Percentiles rank a stretch among this genome's conserved stretches.
Evolutionary conservation across 2,113 vertebrate genomes (phyloP).

Genomic region (Chaenocephalus aceratus): DNA sequence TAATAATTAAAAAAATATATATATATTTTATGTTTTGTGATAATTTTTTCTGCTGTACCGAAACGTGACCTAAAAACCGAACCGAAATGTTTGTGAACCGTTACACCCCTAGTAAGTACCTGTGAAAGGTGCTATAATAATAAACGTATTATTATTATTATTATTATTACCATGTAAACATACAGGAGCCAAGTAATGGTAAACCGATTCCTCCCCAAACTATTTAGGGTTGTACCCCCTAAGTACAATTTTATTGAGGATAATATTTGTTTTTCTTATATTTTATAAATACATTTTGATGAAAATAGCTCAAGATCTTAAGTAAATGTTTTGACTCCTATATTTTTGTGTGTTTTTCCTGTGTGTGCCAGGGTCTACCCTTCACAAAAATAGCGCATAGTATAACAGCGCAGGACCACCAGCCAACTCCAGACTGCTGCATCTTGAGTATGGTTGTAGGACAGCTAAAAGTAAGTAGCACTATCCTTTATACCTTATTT

Average conservation of each 20-base stretch:
- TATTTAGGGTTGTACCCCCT: background rate
- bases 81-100: too few species aligned
- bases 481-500: background rate
- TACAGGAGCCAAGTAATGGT: background rate
- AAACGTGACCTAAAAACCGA: too few species aligned
- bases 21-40: too few species aligned
- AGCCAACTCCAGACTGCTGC: conserved; percentile 97
- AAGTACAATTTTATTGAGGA: background rate
- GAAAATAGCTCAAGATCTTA: background rate
- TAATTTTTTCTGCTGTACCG: too few species aligned
- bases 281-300: background rate
- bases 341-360: conserved; percentile 1
- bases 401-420: conserved; percentile 99
- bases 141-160: background rate
- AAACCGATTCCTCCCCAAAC: background rate
- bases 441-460: conserved; percentile 99
- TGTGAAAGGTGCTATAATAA: too few species aligned
- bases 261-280: background rate
- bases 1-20: too few species aligned
- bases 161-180: background rate
- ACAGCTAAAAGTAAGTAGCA: conserved; percentile 93
- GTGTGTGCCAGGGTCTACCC: conserved; percentile 90
- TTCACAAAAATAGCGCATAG: conserved; percentile 98
- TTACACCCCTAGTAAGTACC: too few species aligned
- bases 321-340: background rate